phyloP scores from a whole-genome alignment of 2,797 vertebrate species.

The Alcedo atthis region DNA sequence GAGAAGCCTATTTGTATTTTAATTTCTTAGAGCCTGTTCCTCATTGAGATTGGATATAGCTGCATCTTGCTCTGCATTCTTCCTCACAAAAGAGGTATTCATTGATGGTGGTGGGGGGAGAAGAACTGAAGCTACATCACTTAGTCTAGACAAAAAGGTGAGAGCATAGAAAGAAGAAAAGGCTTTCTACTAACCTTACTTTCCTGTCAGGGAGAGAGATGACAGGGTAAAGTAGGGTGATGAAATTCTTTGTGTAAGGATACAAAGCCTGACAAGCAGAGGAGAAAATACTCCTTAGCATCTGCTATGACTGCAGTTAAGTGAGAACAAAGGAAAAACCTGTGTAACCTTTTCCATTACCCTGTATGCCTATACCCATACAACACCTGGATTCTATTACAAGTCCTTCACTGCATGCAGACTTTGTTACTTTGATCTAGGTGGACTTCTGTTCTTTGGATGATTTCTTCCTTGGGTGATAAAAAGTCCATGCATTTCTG shows the following conservation, averaged over 20 bases:
- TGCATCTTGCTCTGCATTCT: neutral
- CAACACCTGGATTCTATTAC: neutral
- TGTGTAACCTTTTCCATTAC: neutral
- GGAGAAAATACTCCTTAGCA: neutral
- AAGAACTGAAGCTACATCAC: neutral
- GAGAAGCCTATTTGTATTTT: neutral
- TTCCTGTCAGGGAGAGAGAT: neutral
- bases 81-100: neutral
- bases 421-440: neutral
- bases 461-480: neutral
- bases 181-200: neutral
- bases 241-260: neutral
- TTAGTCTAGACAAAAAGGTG: neutral
- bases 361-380: neutral
- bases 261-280: neutral
- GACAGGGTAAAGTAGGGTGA: neutral
- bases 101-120: neutral
- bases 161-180: neutral
- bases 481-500: neutral
- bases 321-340: neutral
- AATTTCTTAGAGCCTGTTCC: neutral
- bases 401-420: neutral
- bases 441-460: neutral
- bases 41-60: neutral
- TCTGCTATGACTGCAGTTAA: neutral